A percentile compares a stretch with the other conserved stretches of the same genome.
Conservation (phyloP, 2,888 invertebrate species). For the Aporophyla lueneburgensis region DNA sequence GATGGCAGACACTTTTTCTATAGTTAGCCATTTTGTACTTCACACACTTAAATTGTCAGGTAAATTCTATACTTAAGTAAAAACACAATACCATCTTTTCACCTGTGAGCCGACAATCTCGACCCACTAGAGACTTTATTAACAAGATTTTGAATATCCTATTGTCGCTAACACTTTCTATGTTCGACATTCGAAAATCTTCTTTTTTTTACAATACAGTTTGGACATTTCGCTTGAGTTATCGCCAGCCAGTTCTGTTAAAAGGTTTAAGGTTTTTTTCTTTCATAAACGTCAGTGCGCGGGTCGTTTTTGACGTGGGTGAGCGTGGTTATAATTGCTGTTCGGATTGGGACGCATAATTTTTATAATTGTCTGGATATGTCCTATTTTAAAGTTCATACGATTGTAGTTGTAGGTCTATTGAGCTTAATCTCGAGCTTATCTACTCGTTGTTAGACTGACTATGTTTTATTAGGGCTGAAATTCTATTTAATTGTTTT, state of each 20-base stretch:
- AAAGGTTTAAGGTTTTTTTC: conserved; percentile 87
- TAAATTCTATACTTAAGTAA: conserved; percentile 43
- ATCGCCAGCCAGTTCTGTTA: conserved; percentile 90
- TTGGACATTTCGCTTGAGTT: conserved; percentile 91
- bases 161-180: conserved; percentile 91
- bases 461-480: background rate
- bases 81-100: conserved; percentile 57
- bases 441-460: background rate
- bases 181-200: conserved; percentile 82
- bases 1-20: conserved; percentile 9
- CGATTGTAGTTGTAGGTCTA: conserved; percentile 1
- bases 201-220: conserved; percentile 80
- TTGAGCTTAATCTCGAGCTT: background rate
- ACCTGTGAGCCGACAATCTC: conserved; percentile 56
- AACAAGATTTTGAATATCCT: conserved; percentile 90
- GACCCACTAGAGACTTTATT: conserved; percentile 85
- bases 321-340: conserved; percentile 90
- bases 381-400: conserved; percentile 25
- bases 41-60: conserved; percentile 35
- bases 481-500: background rate
- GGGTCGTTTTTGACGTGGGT: conserved; percentile 88
- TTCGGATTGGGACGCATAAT: conserved; percentile 53
- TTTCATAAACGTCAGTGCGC: conserved; percentile 84
- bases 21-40: conserved; percentile 40
- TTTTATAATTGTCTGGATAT: conserved; percentile 59